Conservation (phyloP, 2,113 vertebrate genomes). For the Neodontobutis hainanensis region DNA sequence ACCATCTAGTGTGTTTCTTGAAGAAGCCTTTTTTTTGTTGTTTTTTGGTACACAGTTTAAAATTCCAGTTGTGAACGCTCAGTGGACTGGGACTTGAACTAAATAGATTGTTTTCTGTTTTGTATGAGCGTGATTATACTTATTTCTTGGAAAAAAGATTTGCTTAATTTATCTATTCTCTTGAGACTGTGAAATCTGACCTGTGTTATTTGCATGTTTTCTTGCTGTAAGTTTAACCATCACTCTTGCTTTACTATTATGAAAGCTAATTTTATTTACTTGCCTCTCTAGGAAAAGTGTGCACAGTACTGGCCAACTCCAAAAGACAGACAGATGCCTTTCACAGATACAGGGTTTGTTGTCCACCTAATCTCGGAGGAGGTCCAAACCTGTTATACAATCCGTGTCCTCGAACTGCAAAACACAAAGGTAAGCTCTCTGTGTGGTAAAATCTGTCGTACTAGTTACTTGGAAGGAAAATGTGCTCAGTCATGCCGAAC, state of each 20-base stretch:
- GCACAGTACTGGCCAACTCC: slow-evolving; percentile 96
- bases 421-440: slow-evolving; percentile 85
- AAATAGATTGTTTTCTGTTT: background rate
- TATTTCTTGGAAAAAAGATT: too few species aligned
- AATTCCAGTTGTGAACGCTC: too few species aligned
- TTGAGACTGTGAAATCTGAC: too few species aligned
- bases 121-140: background rate
- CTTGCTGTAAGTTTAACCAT: too few species aligned
- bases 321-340: slow-evolving; percentile 87
- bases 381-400: slow-evolving; percentile 91
- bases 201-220: too few species aligned
- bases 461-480: background rate
- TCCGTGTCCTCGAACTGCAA: slow-evolving; percentile 89
- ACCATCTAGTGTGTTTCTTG: too few species aligned
- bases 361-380: slow-evolving; percentile 92
- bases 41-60: too few species aligned
- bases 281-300: slow-evolving; percentile 90
- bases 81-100: too few species aligned
- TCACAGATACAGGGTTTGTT: slow-evolving; percentile 90
- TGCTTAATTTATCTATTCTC: too few species aligned
- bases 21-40: too few species aligned
- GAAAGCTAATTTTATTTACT: slow-evolving; percentile 1
- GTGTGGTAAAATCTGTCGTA: background rate
- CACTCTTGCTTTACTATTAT: background rate
- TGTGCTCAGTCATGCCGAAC: background rate